Percentiles rank a stretch among this genome's conserved stretches.
phyloP scores from a whole-genome alignment of 1,140 invertebrate species.

The Drosophila novamexicana region DNA sequence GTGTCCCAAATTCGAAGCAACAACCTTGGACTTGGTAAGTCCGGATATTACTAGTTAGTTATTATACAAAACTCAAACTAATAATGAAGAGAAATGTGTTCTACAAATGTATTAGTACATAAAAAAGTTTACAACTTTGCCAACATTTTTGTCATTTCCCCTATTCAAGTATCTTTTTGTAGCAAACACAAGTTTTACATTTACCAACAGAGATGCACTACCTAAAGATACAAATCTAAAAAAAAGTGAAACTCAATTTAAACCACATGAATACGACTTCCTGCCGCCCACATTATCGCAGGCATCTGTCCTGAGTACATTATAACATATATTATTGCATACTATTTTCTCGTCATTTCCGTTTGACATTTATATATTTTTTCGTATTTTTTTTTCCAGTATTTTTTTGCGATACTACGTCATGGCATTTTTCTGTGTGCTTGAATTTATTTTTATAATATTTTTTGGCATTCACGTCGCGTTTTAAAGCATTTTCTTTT shows the following conservation, averaged over 20 bases:
- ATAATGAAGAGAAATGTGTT: neutral
- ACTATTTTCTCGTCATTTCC: slow-evolving; percentile 76
- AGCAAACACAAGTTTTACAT: slow-evolving; percentile 30
- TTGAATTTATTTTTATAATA: slow-evolving; percentile 10
- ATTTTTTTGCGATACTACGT: slow-evolving; percentile 52
- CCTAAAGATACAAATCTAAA: neutral
- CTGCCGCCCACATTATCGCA: slow-evolving; percentile 9
- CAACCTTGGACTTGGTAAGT: no score
- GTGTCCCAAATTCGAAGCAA: no score
- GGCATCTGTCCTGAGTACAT: slow-evolving; percentile 3
- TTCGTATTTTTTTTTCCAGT: slow-evolving; percentile 12
- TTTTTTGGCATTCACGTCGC: slow-evolving; percentile 30
- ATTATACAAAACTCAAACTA: neutral
- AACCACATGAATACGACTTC: slow-evolving; percentile 32
- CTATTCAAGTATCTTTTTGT: neutral
- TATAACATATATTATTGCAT: slow-evolving; percentile 70
- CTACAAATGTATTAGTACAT: neutral
- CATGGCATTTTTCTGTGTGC: slow-evolving; percentile 21
- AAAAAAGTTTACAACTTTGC: neutral
- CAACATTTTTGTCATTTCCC: neutral
- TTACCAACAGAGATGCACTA: neutral
- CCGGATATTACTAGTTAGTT: neutral
- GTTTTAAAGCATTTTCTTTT: slow-evolving; percentile 55
- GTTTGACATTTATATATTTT: slow-evolving; percentile 62
- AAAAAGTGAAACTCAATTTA: slow-evolving; percentile 22